phyloP scores from a whole-genome alignment of 2,888 invertebrate genomes.

The Thymelicus acteon region DNA sequence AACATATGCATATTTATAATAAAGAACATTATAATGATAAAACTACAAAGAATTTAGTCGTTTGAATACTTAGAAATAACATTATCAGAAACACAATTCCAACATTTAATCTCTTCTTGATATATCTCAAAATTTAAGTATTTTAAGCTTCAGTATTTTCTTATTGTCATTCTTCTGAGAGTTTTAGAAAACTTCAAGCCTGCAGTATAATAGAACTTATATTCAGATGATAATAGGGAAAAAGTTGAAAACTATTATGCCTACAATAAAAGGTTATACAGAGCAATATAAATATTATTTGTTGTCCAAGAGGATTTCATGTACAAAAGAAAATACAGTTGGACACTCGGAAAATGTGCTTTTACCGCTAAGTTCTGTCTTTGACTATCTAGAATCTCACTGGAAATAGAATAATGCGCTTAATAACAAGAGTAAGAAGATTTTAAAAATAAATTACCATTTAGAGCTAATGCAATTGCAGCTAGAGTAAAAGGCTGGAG shows the following conservation, averaged over 20 bases:
- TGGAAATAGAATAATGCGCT: background rate
- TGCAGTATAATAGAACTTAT: background rate
- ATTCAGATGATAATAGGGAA: background rate
- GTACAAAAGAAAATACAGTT: background rate
- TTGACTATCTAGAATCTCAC: background rate
- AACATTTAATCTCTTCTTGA: background rate
- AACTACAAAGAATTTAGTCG: background rate
- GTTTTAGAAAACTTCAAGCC: background rate
- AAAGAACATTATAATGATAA: too few species aligned
- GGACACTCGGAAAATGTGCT: background rate
- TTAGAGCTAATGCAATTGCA: too few species aligned
- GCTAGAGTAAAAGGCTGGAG: too few species aligned
- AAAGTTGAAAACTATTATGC: background rate
- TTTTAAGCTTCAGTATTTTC: conserved; percentile 9
- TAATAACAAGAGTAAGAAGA: background rate
- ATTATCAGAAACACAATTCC: background rate
- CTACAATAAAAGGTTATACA: background rate
- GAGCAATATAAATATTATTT: background rate
- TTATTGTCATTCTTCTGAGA: background rate
- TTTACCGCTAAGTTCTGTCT: background rate
- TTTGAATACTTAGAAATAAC: background rate
- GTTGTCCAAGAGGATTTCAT: background rate
- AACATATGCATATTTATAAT: too few species aligned
- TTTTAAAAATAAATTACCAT: too few species aligned
- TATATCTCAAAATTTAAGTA: background rate